Evolutionary conservation across 2,888 invertebrate species (phyloP).

Genomic region (Cataglyphis rosenhaueri): DNA sequence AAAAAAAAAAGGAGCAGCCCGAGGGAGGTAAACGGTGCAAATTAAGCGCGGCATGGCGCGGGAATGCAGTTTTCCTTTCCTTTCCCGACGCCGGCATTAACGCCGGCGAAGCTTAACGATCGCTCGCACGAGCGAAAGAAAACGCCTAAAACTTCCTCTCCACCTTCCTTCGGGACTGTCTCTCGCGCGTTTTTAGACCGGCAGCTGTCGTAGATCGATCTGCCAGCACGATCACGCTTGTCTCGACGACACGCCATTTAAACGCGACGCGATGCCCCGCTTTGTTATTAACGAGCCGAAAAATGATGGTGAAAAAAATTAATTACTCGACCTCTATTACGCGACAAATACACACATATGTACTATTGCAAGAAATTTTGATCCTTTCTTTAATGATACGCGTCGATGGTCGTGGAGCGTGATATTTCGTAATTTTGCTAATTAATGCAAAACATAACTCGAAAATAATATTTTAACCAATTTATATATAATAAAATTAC

Average conservation of each 20-base stretch:
- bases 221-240: slow-evolving; percentile 15
- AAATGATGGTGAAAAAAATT: not conserved
- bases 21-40: slow-evolving; percentile 59
- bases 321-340: not conserved
- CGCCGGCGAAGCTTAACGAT: slow-evolving; percentile 64
- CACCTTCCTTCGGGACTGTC: slow-evolving; percentile 38
- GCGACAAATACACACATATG: too few species aligned
- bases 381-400: not conserved
- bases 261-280: slow-evolving; percentile 15
- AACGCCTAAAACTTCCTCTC: slow-evolving; percentile 54
- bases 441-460: not conserved
- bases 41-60: slow-evolving; percentile 62
- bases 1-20: slow-evolving; percentile 9
- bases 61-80: slow-evolving; percentile 62
- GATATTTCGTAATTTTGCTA: not conserved
- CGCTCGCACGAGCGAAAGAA: slow-evolving; percentile 42
- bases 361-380: not conserved
- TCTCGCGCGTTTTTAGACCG: slow-evolving; percentile 27
- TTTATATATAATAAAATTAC: not conserved
- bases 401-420: not conserved
- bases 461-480: not conserved
- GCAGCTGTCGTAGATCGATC: slow-evolving; percentile 44
- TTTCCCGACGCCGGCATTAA: slow-evolving; percentile 60
- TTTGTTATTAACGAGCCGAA: not conserved
- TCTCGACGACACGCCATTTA: slow-evolving; percentile 24